Percentiles rank a stretch among this genome's conserved stretches.
Evolutionary conservation across 2,113 vertebrate species (phyloP).

Genomic region (Oryzias woworae): DNA sequence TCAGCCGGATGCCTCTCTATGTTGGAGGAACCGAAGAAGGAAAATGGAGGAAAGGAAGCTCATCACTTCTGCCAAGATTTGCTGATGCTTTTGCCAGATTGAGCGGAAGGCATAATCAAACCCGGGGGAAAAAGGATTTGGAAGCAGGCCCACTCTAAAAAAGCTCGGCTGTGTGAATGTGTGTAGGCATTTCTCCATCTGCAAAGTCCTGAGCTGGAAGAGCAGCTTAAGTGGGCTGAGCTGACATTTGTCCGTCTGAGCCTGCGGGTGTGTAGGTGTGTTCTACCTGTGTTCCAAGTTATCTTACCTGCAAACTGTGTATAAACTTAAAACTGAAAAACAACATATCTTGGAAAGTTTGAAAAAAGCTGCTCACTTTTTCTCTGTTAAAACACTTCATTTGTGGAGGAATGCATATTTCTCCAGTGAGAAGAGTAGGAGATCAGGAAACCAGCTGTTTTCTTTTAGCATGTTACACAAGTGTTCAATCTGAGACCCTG

Average conservation of each 20-base stretch:
- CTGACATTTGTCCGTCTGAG: conserved; percentile 48
- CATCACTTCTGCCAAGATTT: conserved; percentile 49
- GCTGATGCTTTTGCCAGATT: conserved; percentile 68
- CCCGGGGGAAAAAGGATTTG: conserved; percentile 41
- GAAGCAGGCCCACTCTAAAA: conserved; percentile 39
- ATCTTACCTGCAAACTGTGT: conserved; percentile 29
- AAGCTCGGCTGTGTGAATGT: conserved; percentile 27
- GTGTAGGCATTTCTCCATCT: conserved; percentile 15
- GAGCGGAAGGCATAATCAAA: conserved; percentile 59
- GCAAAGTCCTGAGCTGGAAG: conserved; percentile 15
- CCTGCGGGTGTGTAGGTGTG: conserved; percentile 51
- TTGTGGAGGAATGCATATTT: conserved; percentile 36
- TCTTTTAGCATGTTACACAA: conserved; percentile 32
- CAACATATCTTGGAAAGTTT: conserved; percentile 33
- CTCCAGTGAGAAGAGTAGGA: conserved; percentile 26
- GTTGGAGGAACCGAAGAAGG: conserved; percentile 41
- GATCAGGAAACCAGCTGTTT: conserved; percentile 33
- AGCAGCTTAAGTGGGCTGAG: conserved; percentile 40
- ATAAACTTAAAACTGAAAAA: conserved; percentile 49
- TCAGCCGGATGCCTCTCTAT: conserved; percentile 51
- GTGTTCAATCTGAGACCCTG: conserved; percentile 10
- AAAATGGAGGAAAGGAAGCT: conserved; percentile 50
- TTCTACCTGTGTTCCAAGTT: conserved; percentile 40
- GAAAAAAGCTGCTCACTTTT: conserved; percentile 7
- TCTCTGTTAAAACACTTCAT: conserved; percentile 46